Evolutionary conservation across 1,140 invertebrate species (phyloP).

Genomic region (Globodera ellingtonae): DNA sequence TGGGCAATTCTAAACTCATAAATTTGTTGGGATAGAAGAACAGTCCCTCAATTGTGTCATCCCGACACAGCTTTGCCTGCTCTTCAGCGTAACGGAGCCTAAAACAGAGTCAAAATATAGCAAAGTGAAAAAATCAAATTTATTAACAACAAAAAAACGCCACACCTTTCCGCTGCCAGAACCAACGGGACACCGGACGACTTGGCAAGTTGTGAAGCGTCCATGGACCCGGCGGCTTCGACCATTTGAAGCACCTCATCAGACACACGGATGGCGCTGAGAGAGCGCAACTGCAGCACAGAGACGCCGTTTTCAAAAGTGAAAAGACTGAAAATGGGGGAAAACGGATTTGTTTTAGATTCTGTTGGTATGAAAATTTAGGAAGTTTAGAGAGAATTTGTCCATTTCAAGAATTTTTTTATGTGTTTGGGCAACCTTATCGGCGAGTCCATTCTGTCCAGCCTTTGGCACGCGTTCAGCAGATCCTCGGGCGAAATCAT

Average conservation of each 20-base stretch:
- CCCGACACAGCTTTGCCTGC: slow-evolving; percentile 47
- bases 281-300: slow-evolving; percentile 43
- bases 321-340: slow-evolving; percentile 35
- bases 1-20: slow-evolving; percentile 9
- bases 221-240: slow-evolving; percentile 22
- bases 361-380: too few species aligned
- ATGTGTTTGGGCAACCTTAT: slow-evolving; percentile 33
- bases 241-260: slow-evolving; percentile 48
- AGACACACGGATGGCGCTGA: slow-evolving; percentile 16
- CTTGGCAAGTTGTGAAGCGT: slow-evolving; percentile 45
- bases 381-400: too few species aligned
- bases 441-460: slow-evolving; percentile 61
- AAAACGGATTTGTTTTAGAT: neutral
- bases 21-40: slow-evolving; percentile 52
- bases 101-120: slow-evolving; percentile 28
- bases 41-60: slow-evolving; percentile 53
- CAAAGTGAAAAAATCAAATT: neutral
- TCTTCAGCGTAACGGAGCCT: slow-evolving; percentile 47
- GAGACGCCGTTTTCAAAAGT: slow-evolving; percentile 49
- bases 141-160: neutral
- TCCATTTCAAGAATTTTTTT: too few species aligned
- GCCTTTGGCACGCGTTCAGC: slow-evolving; percentile 67
- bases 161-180: slow-evolving; percentile 47
- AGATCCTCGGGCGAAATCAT: slow-evolving; percentile 69
- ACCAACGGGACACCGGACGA: slow-evolving; percentile 42